These are phyloP conservation scores for Cassiopea andromeda DNA, from an alignment of 30 jellyfish, hydroid and myxozoan species.

Conservation along the genomic window DNA sequence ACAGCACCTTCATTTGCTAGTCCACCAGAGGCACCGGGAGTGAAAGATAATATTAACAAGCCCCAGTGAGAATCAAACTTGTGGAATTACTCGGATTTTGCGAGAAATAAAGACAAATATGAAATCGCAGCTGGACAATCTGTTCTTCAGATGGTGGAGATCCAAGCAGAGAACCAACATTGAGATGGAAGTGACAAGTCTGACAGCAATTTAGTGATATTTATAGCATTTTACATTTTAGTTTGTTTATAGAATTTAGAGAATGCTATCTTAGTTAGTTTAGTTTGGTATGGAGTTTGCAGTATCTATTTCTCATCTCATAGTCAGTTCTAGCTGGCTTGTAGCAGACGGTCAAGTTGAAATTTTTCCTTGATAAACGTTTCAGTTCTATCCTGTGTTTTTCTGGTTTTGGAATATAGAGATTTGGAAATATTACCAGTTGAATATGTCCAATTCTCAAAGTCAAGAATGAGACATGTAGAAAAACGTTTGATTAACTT, in stretches of 20 bases:
- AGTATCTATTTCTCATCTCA: neutral
- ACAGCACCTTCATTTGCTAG: conserved; percentile 15
- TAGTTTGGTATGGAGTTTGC: neutral
- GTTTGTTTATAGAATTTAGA: neutral
- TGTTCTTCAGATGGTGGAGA: neutral
- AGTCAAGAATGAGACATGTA: no score
- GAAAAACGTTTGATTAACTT: no score
- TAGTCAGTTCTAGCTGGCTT: neutral
- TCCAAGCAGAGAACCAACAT: neutral
- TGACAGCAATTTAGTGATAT: neutral
- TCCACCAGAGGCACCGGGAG: neutral
- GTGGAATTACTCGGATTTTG: neutral
- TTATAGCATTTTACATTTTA: neutral
- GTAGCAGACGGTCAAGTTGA: neutral
- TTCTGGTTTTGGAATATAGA: no score
- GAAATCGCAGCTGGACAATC: neutral
- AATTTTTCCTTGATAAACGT: neutral
- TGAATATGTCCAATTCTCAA: no score
- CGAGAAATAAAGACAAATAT: neutral
- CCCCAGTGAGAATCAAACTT: no score
- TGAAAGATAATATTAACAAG: neutral
- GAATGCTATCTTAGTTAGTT: neutral
- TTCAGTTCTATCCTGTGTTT: neutral
- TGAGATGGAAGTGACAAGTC: neutral
- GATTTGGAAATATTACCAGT: no score